Conservation (phyloP, 2,113 vertebrate species). For the Dendropsophus ebraccatus region DNA sequence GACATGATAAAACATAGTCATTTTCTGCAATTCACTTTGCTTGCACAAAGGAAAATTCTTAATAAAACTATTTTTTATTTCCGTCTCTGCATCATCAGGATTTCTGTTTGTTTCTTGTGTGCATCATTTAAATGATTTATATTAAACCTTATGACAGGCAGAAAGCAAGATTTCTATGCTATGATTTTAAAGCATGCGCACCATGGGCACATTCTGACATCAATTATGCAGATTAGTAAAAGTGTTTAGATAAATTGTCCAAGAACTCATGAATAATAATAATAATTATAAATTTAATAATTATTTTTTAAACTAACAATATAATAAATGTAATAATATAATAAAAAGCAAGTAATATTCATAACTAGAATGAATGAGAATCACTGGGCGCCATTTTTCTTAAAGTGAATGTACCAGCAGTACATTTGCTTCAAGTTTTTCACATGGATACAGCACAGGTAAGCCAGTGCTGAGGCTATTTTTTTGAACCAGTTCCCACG, state of each 20-base stretch:
- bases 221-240: constrained; percentile 36
- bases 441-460: no score
- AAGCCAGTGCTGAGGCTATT: no score
- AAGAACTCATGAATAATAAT: no score
- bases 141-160: constrained; percentile 57
- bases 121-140: constrained; percentile 66
- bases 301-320: no score
- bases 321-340: no score
- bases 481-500: no score
- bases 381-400: no score
- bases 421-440: no score
- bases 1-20: constrained; percentile 93
- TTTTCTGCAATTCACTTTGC: constrained; percentile 90
- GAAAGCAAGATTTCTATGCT: constrained; percentile 31
- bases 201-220: constrained; percentile 11
- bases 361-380: no score
- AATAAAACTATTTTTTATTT: constrained; percentile 76
- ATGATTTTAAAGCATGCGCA: constrained; percentile 22
- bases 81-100: constrained; percentile 68
- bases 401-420: no score
- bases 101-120: constrained; percentile 60
- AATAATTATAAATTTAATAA: no score
- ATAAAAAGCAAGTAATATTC: no score
- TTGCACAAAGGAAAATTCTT: constrained; percentile 85
- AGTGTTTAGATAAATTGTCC: neutral